Evolutionary conservation across 1,140 invertebrate species (phyloP).

Genomic region (Drosophila nebulosa): DNA sequence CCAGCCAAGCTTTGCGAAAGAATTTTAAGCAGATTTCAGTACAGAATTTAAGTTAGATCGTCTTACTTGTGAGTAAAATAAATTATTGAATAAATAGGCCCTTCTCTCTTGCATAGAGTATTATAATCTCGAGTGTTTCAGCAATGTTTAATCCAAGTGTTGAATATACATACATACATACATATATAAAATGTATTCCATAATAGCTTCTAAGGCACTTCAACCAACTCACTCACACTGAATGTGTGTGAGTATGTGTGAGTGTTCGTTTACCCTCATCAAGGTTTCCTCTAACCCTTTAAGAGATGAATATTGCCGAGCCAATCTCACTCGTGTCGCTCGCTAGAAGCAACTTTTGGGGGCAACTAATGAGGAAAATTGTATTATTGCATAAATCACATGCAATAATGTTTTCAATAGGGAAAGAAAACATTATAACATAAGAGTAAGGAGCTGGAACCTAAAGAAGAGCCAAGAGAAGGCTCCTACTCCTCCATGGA

Average conservation of each 20-base stretch:
- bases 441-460: background rate
- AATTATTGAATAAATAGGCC: background rate
- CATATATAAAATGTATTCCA: background rate
- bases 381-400: constrained; percentile 72
- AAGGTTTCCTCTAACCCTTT: background rate
- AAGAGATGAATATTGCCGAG: background rate
- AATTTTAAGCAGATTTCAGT: too few relatives aligned
- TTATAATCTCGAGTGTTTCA: background rate
- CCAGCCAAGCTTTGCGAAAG: too few relatives aligned
- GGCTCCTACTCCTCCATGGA: background rate
- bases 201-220: background rate
- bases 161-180: too few relatives aligned
- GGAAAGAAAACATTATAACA: background rate
- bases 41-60: too few relatives aligned
- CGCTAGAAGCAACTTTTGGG: constrained; percentile 44
- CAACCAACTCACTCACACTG: background rate
- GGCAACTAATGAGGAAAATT: constrained; percentile 74
- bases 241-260: constrained; percentile 1
- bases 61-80: too few relatives aligned
- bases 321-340: too few relatives aligned
- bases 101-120: background rate
- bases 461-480: background rate
- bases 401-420: constrained; percentile 75
- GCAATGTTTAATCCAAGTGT: background rate
- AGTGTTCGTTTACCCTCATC: background rate